Evolutionary conservation across 2,113 vertebrate species (phyloP), one percentile per base, ranked within the genome.

Genomic region (Sula dactylatra): DNA sequence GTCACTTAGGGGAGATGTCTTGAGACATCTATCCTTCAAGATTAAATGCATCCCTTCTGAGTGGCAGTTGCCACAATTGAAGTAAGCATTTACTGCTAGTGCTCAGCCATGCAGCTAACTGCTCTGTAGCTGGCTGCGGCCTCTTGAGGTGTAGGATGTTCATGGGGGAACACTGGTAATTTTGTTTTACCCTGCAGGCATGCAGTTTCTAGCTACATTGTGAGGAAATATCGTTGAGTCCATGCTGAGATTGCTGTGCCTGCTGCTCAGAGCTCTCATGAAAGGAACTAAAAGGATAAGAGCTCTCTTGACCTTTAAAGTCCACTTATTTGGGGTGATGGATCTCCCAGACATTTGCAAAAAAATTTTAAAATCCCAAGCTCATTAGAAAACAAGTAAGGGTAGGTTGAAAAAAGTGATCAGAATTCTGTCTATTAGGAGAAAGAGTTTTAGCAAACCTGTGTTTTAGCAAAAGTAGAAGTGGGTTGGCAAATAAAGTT

Each of bases 71-170:
- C 96, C 96, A 97, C 97, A 95, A 98, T 97, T 96, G 97, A 97
- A 98, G 94, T 98, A 97, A 98, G 97, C 97, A 94, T 97, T 97
- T 97, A 95, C 97, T 98, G 97, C 97, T 97, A 98, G 96, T 98
- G 98, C 94, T 98, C 97, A 98, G 96, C 97, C 98, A 98, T 97
- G 98, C 98, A 97, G 97, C 96, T 98, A 98, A 98, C 97, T 96
- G 96, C 93, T 98, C 97, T 95, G 97, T 98, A 97, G 97, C 97
- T 98, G 95, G 97, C 93, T 95, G 90, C 92, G 96, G 98, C 98
- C 98, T 98, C 98, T 97, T 70, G 97, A 97, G 98, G 97, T 98
- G 96, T 97, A 97, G 97, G 97, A 98, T 97, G 96, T 97, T 98
- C 97, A 96, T 94, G 96, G 97, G 97, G 97, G 97, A 98, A 96